These are phyloP conservation scores for Pseudopodoces humilis DNA, from an alignment of 2,113 vertebrate genomes.

Conservation along the genomic window DNA sequence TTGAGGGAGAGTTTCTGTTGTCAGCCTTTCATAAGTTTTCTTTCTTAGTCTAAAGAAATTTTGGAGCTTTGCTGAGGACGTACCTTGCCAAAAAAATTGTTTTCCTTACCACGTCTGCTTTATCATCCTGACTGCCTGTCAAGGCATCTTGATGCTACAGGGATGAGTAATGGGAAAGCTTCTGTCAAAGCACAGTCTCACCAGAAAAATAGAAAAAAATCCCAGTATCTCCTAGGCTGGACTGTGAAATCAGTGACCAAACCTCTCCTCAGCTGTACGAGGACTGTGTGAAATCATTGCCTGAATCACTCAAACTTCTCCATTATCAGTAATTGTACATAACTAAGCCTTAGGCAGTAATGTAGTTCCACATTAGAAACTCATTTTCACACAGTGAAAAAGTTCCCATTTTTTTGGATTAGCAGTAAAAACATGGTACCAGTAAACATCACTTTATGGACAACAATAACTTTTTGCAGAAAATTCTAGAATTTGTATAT, in stretches of 20 bases:
- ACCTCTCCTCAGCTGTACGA: background rate
- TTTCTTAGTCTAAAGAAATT: background rate
- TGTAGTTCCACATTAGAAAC: background rate
- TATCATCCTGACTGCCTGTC: background rate
- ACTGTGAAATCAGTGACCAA: background rate
- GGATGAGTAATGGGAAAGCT: background rate
- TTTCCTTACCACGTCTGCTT: background rate
- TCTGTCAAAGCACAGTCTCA: background rate
- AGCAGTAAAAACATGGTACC: rapidly evolving
- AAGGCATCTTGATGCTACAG: background rate
- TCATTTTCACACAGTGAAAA: background rate
- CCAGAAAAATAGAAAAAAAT: background rate
- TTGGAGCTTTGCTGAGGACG: background rate
- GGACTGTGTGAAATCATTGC: background rate
- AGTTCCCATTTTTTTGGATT: background rate
- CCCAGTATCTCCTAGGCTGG: background rate
- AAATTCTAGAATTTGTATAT: background rate
- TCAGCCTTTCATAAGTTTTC: background rate
- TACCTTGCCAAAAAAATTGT: background rate
- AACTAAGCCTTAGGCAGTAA: background rate
- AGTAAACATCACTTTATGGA: background rate
- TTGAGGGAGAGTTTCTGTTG: background rate
- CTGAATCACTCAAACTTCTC: background rate
- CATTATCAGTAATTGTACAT: background rate
- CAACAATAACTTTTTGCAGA: background rate